A percentile compares a stretch with the other conserved stretches of the same genome.
phyloP scores from a whole-genome alignment of 2,888 invertebrate genomes.

The Dryadula phaetusa region DNA sequence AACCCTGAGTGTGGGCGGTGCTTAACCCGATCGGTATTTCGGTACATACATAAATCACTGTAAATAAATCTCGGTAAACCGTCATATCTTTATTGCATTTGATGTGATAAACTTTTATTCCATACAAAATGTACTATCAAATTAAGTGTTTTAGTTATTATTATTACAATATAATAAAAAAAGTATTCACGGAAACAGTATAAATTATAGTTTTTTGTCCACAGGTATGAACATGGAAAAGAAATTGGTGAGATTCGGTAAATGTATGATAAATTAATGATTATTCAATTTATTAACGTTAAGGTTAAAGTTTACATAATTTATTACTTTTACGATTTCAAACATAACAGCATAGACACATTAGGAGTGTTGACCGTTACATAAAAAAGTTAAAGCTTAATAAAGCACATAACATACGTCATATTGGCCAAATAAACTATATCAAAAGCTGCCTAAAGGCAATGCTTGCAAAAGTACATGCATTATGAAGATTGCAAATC shows the following conservation, averaged over 20 bases:
- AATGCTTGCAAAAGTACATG: constrained; percentile 77
- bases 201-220: constrained; percentile 32
- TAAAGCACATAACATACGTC: constrained; percentile 46
- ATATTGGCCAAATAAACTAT: constrained; percentile 49
- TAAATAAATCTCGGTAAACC: constrained; percentile 52
- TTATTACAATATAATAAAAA: not conserved
- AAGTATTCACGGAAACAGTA: constrained; percentile 6
- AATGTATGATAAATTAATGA: not conserved
- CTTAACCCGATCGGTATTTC: constrained; percentile 81
- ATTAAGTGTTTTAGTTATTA: not conserved
- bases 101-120: constrained; percentile 39
- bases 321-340: not conserved
- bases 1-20: constrained; percentile 79
- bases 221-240: constrained; percentile 43
- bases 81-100: constrained; percentile 52
- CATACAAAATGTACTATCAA: constrained; percentile 1
- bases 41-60: constrained; percentile 76
- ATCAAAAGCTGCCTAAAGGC: constrained; percentile 60
- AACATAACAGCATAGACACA: not conserved
- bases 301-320: constrained; percentile 3
- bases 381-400: not conserved
- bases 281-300: too few species aligned
- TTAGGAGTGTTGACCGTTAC: not conserved
- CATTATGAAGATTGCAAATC: constrained; percentile 84
- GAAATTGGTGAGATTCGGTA: constrained; percentile 31